Base-by-base conservation (phyloP, 2,888 invertebrate species). In the Orthosia gothica region DNA sequence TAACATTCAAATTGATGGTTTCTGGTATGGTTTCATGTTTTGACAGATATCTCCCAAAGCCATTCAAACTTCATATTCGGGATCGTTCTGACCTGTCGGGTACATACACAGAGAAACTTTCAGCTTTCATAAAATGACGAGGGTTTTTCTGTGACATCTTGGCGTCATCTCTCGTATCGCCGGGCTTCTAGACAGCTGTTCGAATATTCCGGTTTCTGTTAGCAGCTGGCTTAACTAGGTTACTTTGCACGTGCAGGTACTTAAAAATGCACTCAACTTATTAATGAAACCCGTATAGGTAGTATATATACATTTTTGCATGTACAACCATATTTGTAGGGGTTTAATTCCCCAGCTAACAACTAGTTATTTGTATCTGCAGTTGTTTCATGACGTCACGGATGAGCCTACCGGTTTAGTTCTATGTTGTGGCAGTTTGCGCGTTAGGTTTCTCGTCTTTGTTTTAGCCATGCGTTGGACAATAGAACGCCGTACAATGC, bases 391-490 rank as follows among this genome's bases (percentile, higher is more conserved):
- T 76, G 74, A 85, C 85, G 85, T 87, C 84, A 87, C 61, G 65
- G 49, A 58, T 69, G 74, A 76, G 79, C 79, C 81, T 83, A 77
- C 85, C 74, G 72, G 82, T 78, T 75, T 54, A 70, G 82, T 89
- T 81, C 83, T 88, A 84, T 85, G 87, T 86, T 87, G 83, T 81
- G 81, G 76, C 79, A 67, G 73, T 70, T 79, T 77, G 63, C 74
- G 90, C 89, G 86, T 94, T 89, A 84, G 86, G 90, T 95, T 95
- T 92, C 94, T 89, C 71, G 82, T 88, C 92, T 92, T 95, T 95
- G 94, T 95, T 84, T 78, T 68, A 81, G 87, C 74, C 81, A 40
- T 40, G 40, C 79, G 65, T 79, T 64, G 86, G 90, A 94, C 93
- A 94, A 93, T 91, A 90, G 87, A 83, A 79, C 82, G 74, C 83